Evolutionary conservation across 2,888 invertebrate genomes (phyloP).

Genomic region (Drosophila emarginata): DNA sequence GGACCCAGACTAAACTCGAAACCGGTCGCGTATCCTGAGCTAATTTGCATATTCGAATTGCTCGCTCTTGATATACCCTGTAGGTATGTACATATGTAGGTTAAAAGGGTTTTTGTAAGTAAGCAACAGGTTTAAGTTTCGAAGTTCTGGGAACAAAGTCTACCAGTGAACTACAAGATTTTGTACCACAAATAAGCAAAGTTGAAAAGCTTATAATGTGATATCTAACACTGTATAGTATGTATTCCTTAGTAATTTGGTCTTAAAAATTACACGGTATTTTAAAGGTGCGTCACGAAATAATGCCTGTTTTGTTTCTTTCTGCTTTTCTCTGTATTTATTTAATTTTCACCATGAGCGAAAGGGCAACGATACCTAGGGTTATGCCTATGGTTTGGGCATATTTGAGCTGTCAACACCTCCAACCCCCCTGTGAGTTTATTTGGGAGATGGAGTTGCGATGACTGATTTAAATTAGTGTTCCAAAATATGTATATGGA

Average conservation of each 20-base stretch:
- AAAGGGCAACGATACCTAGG: slow-evolving; percentile 68
- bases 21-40: slow-evolving; percentile 29
- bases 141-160: no score
- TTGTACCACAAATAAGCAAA: slow-evolving; percentile 15
- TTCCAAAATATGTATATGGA: slow-evolving; percentile 46
- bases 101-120: background rate
- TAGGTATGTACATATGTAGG: background rate
- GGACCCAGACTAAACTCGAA: no score
- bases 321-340: background rate
- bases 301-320: slow-evolving; percentile 1
- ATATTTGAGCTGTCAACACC: slow-evolving; percentile 75
- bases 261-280: background rate
- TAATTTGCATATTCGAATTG: slow-evolving; percentile 66
- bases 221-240: no score
- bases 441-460: slow-evolving; percentile 18
- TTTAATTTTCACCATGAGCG: slow-evolving; percentile 20
- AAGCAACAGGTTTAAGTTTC: background rate
- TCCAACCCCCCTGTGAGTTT: slow-evolving; percentile 16
- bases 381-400: slow-evolving; percentile 35
- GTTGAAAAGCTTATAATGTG: no score
- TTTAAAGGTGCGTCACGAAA: background rate
- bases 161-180: no score
- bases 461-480: slow-evolving; percentile 70
- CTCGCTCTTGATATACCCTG: background rate
- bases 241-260: no score